phyloP scores from a whole-genome alignment of 1,140 invertebrate species.

The Schlechtendalia chinensis region DNA sequence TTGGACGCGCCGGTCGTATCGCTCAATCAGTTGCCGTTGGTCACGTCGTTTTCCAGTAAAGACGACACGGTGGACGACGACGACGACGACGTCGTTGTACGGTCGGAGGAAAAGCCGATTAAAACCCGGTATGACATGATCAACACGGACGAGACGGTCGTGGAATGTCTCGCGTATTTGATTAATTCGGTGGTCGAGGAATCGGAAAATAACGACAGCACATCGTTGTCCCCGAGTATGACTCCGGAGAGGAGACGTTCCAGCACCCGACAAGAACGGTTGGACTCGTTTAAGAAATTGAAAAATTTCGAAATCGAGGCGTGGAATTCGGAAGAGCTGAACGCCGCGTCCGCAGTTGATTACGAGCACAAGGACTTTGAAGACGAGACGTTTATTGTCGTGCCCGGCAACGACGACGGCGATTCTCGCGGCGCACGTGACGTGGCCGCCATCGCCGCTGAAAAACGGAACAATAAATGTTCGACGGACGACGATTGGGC shows the following conservation, averaged over 20 bases:
- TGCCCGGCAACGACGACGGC: background rate
- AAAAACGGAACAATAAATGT: background rate
- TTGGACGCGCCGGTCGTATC: slow-evolving; percentile 79
- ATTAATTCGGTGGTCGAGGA: slow-evolving; percentile 37
- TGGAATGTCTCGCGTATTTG: slow-evolving; percentile 26
- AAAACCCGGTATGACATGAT: slow-evolving; percentile 16
- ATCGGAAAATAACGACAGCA: background rate
- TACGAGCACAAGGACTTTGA: slow-evolving; percentile 51
- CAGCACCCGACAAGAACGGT: slow-evolving; percentile 54
- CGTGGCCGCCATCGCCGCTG: too few species aligned
- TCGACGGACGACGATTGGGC: slow-evolving; percentile 34
- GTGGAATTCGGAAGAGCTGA: slow-evolving; percentile 55
- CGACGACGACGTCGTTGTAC: slow-evolving; percentile 52
- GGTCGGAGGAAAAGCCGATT: slow-evolving; percentile 53
- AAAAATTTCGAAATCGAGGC: slow-evolving; percentile 55
- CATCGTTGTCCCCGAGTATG: slow-evolving; percentile 17
- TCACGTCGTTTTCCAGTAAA: slow-evolving; percentile 81
- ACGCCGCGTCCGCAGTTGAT: slow-evolving; percentile 52
- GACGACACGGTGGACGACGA: slow-evolving; percentile 70
- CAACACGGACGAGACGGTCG: slow-evolving; percentile 36
- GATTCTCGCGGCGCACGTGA: too few species aligned
- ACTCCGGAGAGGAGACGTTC: slow-evolving; percentile 53
- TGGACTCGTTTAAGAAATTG: slow-evolving; percentile 55
- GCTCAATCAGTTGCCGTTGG: slow-evolving; percentile 72
- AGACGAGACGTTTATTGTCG: slow-evolving; percentile 53